Evolutionary conservation across 2,113 vertebrate species (phyloP), one percentile per base, ranked within the genome.

Genomic region (Rhinoderma darwinii): DNA sequence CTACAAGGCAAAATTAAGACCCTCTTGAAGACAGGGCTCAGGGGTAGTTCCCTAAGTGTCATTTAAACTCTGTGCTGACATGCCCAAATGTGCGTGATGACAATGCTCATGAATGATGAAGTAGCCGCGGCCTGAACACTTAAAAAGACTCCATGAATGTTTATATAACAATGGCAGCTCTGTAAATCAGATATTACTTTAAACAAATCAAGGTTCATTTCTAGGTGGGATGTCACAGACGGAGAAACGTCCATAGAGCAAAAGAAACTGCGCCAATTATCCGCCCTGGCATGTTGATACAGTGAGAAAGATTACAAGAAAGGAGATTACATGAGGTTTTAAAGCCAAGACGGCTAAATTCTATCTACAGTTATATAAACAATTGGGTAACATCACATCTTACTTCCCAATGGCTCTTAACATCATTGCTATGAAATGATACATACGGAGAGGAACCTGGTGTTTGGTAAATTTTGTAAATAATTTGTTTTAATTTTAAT

Each of bases 1-100:
- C 6, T 27, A 30, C 20, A 44, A 1, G 0, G 4, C 14, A 39
- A 66, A 82, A 63, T 82, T 18, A 82, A 44, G 27, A 83, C 27
- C 81, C 50, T 83, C 43, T 51, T 83, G 20, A 51, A 25, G 0
- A 32, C 68, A 72, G 50, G 7, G n/a, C 81, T 72, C 43, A 25
- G n/a, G 20, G 81, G 61, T 32, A 35, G 22, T 37, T 83, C 81
- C 79, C 37, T 82, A 43, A 70, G 63, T 43, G 81, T 32, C 89
- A 56, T 44, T 37, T 82, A 14, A 73, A 87, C 39, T 82, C 32
- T 86, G 85, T 82, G 88, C n/a, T 72, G 63, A 83, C 61, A 70
- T 51, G 63, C 44, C 51, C 30, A 83, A 83, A 83, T 83, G 81
- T 72, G 44, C 27, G 81, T 32, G 81, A 83, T 83, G 61, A 83